Base-by-base conservation (phyloP, 2,888 invertebrate genomes). In the Liopterus haemorrhoidalis region DNA sequence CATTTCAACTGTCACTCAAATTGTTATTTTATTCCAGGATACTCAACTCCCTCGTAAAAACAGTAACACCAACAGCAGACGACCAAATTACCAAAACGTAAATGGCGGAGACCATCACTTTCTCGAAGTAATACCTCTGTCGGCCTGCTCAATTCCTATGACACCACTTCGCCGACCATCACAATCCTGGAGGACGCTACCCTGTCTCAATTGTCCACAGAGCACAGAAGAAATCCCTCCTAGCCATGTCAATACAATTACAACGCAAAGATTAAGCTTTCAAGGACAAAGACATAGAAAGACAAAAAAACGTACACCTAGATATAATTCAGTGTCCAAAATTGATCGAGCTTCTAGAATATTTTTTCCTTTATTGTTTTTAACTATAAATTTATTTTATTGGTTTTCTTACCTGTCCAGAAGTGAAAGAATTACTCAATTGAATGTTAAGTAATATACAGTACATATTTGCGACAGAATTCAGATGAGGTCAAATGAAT, bases 271-370 rank as follows among this genome's bases (percentile, higher is more conserved):
- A 39, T 35, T 59, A 18, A 57, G 58, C 3, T 52, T 55, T 38
- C 57, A 57, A 52, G 56, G 51, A 21, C 56, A 50, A 39, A 50
- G 49, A 6, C 46, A 57, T 19, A 58, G 58, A 37, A 63, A 62
- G 50, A 66, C 68, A 50, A 70, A 70, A 54, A 70, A 68, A 57
- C 64, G 72, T 44, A 72, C 77, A 2, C 81, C 80, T 0, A 70
- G 81, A 52, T 82, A 81, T 58, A 87, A 87, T 67, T 85, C 85
- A 18, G 86, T 87, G 2, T 86, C 86, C 46, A 82, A 83, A 67
- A 85, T 88, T 51, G 88, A 88, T 67, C 73, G 81, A 14, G 79
- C 79, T 12, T 82, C 85, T 5, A 69, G 88, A 28, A 72, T 87
- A 27, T 75, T 85, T 19, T 88, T 89, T 62, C 89, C 89, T 0